Evolutionary conservation across 35 echinoderm and acorn worm species (phyloP), one percentile per base, ranked within the genome.

Genomic region (Holothuria glaberrima): DNA sequence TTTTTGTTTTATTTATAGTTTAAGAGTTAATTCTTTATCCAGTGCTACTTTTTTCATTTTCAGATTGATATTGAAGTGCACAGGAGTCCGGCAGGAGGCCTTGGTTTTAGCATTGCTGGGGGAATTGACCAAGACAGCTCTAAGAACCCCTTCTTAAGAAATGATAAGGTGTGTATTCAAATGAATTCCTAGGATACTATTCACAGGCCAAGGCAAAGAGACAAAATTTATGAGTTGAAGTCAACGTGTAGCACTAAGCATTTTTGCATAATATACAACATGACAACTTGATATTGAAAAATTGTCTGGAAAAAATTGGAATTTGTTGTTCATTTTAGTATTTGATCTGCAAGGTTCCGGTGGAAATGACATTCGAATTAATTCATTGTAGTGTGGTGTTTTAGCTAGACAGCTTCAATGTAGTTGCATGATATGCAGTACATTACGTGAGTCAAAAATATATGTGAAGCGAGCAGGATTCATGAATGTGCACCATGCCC

Each of bases 71-170:
- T 94, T n/a, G 80, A 80, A 7, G 89, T 94, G 29, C 77, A 79
- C 68, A 83, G 87, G 34, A 91, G 86, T 81, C 66, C 90, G 0
- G 38, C 76, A 56, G 45, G 77, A 14, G 94, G 94, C 5, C 96
- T 98, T 80, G 96, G 96, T 33, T 94, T 98, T 17, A 98, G 96
- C 83, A 94, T 98, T 24, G 96, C 90, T 66, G 96, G 96, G 56
- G 96, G 96, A 22, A 98, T 98, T 12, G 96, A 98, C 61, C 96
- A 98, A 81, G 96, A 98, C 61, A 86, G 86, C 52, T 54, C 87
- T 13, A 90, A 93, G 88, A 98, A 98, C 59, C 96, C 96, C 17
- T 94, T 98, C 74, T 54, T 92, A 6, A 90, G 90, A 86, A 92
- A 90, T 83, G 96, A 98, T 58, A 81, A 94, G 90, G 96, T 98